These are phyloP conservation scores for Camptogramma bilineatum DNA, from an alignment of 2,888 invertebrate genomes.

Conservation along the genomic window DNA sequence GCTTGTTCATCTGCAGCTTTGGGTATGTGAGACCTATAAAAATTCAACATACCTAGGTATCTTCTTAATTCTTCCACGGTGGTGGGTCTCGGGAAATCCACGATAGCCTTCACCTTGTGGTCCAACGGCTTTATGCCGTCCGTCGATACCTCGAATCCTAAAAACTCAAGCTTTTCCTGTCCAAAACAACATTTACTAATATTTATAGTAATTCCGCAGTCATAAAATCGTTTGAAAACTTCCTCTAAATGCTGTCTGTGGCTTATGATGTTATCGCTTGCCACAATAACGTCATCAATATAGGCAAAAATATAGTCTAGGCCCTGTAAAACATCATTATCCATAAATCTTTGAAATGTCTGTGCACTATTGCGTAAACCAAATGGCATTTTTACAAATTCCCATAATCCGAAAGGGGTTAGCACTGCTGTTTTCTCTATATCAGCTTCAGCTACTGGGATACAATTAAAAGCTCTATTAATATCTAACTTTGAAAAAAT, in stretches of 20 bases:
- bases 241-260: constrained; percentile 21
- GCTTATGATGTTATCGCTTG: constrained; percentile 17
- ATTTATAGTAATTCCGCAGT: constrained; percentile 15
- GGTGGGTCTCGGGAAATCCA: constrained; percentile 30
- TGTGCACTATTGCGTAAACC: too few relatives aligned
- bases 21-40: constrained; percentile 54
- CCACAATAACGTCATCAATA: constrained; percentile 55
- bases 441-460: too few relatives aligned
- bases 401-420: too few relatives aligned
- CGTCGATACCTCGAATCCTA: constrained; percentile 35
- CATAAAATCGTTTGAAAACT: constrained; percentile 13
- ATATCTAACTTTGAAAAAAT: too few relatives aligned
- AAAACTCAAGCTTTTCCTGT: constrained; percentile 13
- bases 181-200: constrained; percentile 13
- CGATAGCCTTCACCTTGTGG: constrained; percentile 39
- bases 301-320: constrained; percentile 43
- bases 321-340: constrained; percentile 18
- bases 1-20: constrained; percentile 38
- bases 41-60: constrained; percentile 58
- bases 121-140: constrained; percentile 33
- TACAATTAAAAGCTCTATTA: too few relatives aligned
- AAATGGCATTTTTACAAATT: too few relatives aligned
- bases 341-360: too few relatives aligned
- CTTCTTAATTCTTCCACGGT: constrained; percentile 36
- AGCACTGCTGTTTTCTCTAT: too few relatives aligned